These are phyloP conservation scores for Dermolepida albohirtum DNA, from an alignment of 2,888 invertebrate genomes.

Conservation along the genomic window DNA sequence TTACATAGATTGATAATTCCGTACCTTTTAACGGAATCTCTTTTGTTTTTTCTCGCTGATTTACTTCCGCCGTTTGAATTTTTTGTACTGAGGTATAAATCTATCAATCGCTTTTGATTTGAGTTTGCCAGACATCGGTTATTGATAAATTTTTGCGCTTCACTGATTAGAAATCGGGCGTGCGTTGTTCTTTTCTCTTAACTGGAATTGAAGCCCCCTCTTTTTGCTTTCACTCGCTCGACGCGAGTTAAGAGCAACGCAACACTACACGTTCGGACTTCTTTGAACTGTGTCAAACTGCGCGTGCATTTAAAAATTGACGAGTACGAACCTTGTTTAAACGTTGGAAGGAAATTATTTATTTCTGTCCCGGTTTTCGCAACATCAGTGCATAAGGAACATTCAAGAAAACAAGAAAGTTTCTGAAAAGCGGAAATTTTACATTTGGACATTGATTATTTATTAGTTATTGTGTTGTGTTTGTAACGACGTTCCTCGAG, in stretches of 20 bases:
- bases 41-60: no score
- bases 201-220: conserved; percentile 36
- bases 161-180: conserved; percentile 33
- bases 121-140: conserved; percentile 22
- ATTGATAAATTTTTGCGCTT: conserved; percentile 38
- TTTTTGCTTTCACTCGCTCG: conserved; percentile 36
- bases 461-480: conserved; percentile 1
- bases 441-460: neutral
- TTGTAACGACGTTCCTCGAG: neutral
- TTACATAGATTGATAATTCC: no score
- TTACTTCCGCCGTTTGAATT: neutral
- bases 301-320: conserved; percentile 3
- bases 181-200: conserved; percentile 30
- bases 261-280: conserved; percentile 6
- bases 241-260: conserved; percentile 11
- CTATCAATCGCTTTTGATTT: conserved; percentile 7
- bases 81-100: neutral
- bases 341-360: conserved; percentile 6
- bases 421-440: conserved; percentile 21
- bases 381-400: conserved; percentile 1
- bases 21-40: no score
- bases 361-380: conserved; percentile 26
- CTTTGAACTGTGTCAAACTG: neutral
- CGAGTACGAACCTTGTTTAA: neutral
- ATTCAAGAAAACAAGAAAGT: conserved; percentile 7